Conservation (phyloP, 1,140 invertebrate genomes). For the Drosophila gunungcola region DNA sequence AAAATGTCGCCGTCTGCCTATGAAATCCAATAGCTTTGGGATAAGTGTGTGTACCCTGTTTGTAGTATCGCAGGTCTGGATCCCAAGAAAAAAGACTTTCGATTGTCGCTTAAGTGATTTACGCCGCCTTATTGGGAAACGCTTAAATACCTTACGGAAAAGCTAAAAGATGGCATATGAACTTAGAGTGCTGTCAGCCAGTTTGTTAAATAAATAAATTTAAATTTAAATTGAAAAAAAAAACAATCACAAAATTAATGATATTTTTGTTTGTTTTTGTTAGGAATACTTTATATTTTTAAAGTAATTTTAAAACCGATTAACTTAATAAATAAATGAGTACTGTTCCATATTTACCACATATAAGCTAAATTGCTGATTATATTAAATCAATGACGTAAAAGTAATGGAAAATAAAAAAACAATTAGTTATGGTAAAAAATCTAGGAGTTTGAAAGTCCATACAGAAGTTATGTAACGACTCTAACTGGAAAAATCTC, state of each 20-base stretch:
- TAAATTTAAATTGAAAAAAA: too few relatives aligned
- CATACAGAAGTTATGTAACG: conserved; percentile 19
- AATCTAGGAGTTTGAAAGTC: background rate
- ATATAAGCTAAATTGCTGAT: too few relatives aligned
- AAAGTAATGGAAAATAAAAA: too few relatives aligned
- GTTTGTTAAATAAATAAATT: too few relatives aligned
- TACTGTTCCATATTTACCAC: too few relatives aligned
- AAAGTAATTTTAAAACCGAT: too few relatives aligned
- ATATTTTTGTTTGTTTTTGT: background rate
- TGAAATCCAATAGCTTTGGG: conserved; percentile 53
- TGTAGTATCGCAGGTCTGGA: conserved; percentile 6
- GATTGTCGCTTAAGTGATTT: conserved; percentile 22
- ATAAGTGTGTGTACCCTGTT: conserved; percentile 9
- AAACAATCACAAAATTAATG: too few relatives aligned
- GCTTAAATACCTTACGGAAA: background rate
- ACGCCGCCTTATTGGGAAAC: background rate
- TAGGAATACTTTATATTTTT: background rate
- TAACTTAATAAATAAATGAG: too few relatives aligned
- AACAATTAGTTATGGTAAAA: background rate
- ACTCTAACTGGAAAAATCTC: conserved; percentile 28
- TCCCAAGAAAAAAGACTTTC: conserved; percentile 3
- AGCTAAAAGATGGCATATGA: background rate
- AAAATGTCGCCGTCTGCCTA: conserved; percentile 29
- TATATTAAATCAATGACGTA: too few relatives aligned
- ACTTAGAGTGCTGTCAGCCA: too few relatives aligned